Evolutionary conservation across 2,113 vertebrate genomes (phyloP).

Genomic region (Oxyura jamaicensis): DNA sequence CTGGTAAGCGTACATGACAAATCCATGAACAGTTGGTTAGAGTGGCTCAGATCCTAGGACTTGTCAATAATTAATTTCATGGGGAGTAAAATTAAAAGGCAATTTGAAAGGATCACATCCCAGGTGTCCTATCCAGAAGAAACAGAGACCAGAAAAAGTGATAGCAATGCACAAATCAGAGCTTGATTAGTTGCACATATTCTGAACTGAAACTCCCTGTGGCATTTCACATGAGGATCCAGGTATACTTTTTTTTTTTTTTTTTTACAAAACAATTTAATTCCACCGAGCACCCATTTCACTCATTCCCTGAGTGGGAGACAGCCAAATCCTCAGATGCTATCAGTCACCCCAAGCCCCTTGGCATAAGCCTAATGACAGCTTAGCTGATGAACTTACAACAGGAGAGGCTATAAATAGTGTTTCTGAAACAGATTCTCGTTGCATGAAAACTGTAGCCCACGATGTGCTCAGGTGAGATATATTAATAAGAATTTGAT

Average conservation of each 20-base stretch:
- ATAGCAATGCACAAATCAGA: constrained; percentile 34
- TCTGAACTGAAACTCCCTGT: neutral
- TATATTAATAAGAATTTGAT: neutral
- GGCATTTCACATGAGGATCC: neutral
- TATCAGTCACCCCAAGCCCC: neutral
- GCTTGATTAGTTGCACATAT: neutral
- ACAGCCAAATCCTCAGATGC: neutral
- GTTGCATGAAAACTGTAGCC: neutral
- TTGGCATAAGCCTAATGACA: neutral
- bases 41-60: neutral
- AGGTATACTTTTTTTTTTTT: neutral
- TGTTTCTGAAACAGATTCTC: neutral
- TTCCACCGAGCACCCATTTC: neutral
- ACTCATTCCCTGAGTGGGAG: neutral
- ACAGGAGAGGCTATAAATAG: neutral
- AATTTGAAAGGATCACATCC: constrained; percentile 38
- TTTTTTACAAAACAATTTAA: neutral
- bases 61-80: constrained; percentile 58
- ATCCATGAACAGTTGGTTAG: neutral
- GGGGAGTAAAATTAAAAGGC: constrained; percentile 55
- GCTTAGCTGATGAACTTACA: neutral
- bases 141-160: constrained; percentile 16
- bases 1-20: neutral
- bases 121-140: constrained; percentile 7
- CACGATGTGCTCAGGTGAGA: neutral